These are phyloP conservation scores for Lepidothrix coronata DNA, from an alignment of 2,113 vertebrate species.

Conservation along the genomic window DNA sequence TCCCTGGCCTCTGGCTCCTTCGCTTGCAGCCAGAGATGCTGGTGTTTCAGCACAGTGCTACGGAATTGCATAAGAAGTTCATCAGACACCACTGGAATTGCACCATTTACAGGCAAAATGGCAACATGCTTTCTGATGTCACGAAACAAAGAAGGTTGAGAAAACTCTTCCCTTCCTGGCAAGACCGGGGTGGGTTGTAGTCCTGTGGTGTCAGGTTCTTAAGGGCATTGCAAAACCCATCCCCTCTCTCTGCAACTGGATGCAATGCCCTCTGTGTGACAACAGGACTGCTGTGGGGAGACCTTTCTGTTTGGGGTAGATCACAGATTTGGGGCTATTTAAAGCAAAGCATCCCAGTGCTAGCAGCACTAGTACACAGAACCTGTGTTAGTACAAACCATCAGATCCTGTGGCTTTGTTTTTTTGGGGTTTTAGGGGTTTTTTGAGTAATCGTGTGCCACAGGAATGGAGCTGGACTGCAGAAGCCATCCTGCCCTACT, in stretches of 20 bases:
- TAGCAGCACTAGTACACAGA: neutral
- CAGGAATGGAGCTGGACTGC: neutral
- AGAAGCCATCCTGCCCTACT: neutral
- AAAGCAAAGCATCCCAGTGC: neutral
- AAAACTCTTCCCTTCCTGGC: neutral
- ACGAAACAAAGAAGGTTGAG: neutral
- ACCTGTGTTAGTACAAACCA: neutral
- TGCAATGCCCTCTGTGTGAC: neutral
- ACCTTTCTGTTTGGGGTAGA: neutral
- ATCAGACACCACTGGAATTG: neutral
- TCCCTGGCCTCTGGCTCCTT: neutral
- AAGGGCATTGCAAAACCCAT: neutral
- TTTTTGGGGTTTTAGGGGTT: neutral
- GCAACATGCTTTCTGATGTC: neutral
- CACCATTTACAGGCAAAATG: neutral
- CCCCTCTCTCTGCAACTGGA: rapidly evolving
- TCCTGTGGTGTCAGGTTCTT: neutral
- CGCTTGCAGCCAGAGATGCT: rapidly evolving
- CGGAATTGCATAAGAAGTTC: neutral
- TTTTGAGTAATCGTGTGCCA: neutral
- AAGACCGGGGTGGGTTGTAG: neutral
- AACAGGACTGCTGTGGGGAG: neutral
- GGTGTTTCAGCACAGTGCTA: neutral
- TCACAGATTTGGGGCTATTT: neutral
- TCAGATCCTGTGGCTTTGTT: neutral